A percentile compares a stretch with the other conserved stretches of the same genome.
phyloP scores from a whole-genome alignment of 1,140 invertebrate species.

The Linepithema humile region DNA sequence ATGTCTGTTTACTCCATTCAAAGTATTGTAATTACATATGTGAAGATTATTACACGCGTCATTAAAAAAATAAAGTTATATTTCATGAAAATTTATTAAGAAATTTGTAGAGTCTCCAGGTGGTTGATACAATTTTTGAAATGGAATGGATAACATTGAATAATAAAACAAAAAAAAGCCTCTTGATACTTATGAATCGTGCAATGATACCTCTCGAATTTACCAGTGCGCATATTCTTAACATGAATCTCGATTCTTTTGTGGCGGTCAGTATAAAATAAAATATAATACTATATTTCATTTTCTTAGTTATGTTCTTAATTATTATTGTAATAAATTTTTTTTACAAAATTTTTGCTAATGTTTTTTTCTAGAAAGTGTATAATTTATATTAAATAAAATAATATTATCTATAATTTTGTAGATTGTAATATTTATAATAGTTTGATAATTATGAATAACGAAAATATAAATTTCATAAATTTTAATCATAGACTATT shows the following conservation, averaged over 20 bases:
- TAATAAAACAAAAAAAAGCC: slow-evolving; percentile 41
- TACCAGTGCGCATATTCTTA: slow-evolving; percentile 47
- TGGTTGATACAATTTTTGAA: slow-evolving; percentile 50
- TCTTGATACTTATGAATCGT: slow-evolving; percentile 61
- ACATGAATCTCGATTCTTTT: slow-evolving; percentile 65
- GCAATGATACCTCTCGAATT: slow-evolving; percentile 54
- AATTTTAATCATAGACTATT: not conserved
- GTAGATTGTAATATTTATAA: not conserved
- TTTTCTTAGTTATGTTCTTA: not conserved
- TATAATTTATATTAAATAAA: not conserved
- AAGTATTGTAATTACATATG: not conserved
- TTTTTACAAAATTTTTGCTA: not conserved
- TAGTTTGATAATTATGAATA: not conserved
- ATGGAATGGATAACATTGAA: slow-evolving; percentile 61
- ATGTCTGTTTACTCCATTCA: not conserved
- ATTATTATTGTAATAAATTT: not conserved
- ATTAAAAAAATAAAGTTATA: not conserved
- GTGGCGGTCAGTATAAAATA: slow-evolving; percentile 51
- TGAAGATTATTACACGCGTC: not conserved
- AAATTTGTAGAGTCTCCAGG: slow-evolving; percentile 49
- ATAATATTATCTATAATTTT: not conserved
- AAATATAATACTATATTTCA: not conserved
- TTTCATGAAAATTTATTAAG: not conserved
- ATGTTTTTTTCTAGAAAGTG: not conserved
- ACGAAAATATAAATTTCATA: not conserved